These are phyloP conservation scores for Microcebus lehilahytsara DNA, from an alignment of 2,113 vertebrate species.

Conservation along the genomic window DNA sequence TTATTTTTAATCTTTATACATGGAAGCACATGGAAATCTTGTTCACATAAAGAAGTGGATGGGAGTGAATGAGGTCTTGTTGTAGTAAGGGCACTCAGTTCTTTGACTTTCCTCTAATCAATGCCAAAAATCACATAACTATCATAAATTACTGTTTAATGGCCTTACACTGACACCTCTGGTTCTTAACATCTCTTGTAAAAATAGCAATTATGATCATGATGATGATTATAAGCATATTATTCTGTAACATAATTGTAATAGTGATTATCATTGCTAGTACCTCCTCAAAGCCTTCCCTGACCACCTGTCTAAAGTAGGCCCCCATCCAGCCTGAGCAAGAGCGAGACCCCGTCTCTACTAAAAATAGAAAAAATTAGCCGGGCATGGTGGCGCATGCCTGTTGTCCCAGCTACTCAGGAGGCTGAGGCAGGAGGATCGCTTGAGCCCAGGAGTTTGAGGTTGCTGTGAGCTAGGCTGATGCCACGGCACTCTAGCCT, in stretches of 20 bases:
- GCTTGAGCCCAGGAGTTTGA: no score
- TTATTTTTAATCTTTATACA: background rate
- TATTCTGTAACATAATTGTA: background rate
- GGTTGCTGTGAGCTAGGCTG: no score
- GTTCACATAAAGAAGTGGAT: background rate
- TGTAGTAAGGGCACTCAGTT: background rate
- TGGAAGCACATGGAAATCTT: background rate
- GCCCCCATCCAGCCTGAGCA: no score
- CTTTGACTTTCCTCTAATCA: background rate
- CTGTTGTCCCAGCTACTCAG: no score
- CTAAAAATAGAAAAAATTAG: no score
- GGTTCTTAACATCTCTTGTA: background rate
- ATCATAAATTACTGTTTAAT: background rate
- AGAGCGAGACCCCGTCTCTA: no score
- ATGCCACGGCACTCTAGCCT: no score
- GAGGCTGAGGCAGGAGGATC: no score
- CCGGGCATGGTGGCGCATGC: no score
- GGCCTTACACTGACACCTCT: background rate
- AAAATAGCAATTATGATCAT: background rate
- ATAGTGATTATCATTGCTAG: background rate
- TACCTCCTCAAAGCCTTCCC: background rate
- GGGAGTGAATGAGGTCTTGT: background rate
- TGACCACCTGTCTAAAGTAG: background rate
- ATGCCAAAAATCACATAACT: background rate
- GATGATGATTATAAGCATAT: background rate